A percentile compares a stretch with the other conserved stretches of the same genome.
Evolutionary conservation across 2,797 vertebrate species (phyloP).

Genomic region (Phoxinus dragarum): DNA sequence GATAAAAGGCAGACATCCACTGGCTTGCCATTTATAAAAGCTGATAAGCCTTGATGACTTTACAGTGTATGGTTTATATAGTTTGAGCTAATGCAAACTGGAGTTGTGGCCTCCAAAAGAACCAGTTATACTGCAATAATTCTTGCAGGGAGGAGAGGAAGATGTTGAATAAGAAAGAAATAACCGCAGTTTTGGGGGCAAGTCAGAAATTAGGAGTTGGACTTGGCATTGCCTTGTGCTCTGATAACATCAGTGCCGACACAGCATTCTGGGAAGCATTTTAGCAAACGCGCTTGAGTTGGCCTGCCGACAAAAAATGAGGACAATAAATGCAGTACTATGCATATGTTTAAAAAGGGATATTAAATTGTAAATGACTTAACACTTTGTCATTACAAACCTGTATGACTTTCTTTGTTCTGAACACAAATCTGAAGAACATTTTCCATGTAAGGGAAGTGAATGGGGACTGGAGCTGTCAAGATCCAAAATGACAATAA

Average conservation of each 20-base stretch:
- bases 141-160: not conserved
- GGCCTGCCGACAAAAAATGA: conserved; percentile 63
- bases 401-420: not conserved
- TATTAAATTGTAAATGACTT: not conserved
- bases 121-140: conserved; percentile 2
- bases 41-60: conserved; percentile 35
- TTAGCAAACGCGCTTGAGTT: conserved; percentile 67
- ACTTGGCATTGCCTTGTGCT: conserved; percentile 48
- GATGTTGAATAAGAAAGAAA: conserved; percentile 37
- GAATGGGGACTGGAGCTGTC: not conserved
- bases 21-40: conserved; percentile 26
- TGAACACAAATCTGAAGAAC: not conserved
- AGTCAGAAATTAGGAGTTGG: conserved; percentile 52
- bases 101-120: not conserved
- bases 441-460: not conserved
- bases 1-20: conserved; percentile 10
- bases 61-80: conserved; percentile 13
- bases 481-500: not conserved
- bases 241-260: conserved; percentile 61
- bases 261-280: conserved; percentile 65
- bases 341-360: not conserved
- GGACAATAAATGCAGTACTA: conserved; percentile 65
- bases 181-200: conserved; percentile 3
- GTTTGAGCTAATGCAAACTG: not conserved
- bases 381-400: not conserved